These are phyloP conservation scores for Anhinga rufa DNA, from an alignment of 2,113 vertebrate species.

Conservation along the genomic window DNA sequence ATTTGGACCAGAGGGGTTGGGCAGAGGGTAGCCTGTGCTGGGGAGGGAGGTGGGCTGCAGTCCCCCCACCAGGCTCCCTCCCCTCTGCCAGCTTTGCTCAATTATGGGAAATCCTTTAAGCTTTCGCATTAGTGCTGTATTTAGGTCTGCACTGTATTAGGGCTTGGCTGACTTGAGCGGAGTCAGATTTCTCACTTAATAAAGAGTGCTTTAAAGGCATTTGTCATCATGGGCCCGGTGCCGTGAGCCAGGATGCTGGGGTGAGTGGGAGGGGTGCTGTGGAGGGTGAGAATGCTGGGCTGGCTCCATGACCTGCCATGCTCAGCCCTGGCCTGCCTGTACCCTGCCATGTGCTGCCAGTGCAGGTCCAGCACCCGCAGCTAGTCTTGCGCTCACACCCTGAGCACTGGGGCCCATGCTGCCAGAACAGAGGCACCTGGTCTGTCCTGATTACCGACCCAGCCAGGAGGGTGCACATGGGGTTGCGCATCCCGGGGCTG, in stretches of 20 bases:
- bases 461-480: no score
- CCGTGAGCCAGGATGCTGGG: neutral
- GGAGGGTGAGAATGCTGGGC: neutral
- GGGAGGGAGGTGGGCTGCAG: neutral
- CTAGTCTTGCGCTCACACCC: neutral
- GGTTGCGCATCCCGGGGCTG: neutral
- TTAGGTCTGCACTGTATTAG: conserved; percentile 21
- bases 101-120: conserved; percentile 51
- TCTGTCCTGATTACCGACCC: neutral
- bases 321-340: neutral
- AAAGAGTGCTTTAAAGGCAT: neutral
- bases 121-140: conserved; percentile 37
- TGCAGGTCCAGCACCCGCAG: neutral
- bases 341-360: neutral
- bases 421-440: neutral
- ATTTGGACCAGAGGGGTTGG: neutral
- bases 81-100: conserved; percentile 17
- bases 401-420: fast-evolving
- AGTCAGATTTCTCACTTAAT: neutral
- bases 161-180: neutral
- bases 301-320: fast-evolving
- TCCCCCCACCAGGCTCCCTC: neutral
- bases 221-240: fast-evolving
- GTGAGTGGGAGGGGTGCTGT: neutral
- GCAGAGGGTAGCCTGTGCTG: neutral